Evolutionary conservation across 2,888 invertebrate species (phyloP).

Genomic region (Nemapogon koenigi): DNA sequence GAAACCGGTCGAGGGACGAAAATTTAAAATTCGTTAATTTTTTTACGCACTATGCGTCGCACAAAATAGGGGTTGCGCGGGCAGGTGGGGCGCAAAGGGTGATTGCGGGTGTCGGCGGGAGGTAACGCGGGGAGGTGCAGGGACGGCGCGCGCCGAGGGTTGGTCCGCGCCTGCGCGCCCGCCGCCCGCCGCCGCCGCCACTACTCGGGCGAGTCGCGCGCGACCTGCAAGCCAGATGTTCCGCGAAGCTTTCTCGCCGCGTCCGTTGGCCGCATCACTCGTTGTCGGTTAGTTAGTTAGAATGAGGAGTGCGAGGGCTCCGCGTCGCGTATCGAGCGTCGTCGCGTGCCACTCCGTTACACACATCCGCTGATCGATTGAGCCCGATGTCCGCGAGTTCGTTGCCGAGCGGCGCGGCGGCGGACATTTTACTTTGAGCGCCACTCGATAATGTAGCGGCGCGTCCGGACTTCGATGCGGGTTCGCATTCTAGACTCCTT

Average conservation of each 20-base stretch:
- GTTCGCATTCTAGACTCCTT: constrained; percentile 59
- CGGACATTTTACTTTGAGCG: constrained; percentile 64
- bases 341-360: too few relatives aligned
- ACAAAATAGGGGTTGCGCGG: too few relatives aligned
- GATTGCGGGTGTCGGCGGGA: too few relatives aligned
- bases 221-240: constrained; percentile 59
- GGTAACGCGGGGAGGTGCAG: constrained; percentile 43
- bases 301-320: too few relatives aligned
- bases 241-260: constrained; percentile 62
- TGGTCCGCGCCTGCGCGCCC: constrained; percentile 61
- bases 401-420: constrained; percentile 64
- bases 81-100: too few relatives aligned
- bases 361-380: constrained; percentile 42
- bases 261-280: too few relatives aligned
- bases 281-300: too few relatives aligned
- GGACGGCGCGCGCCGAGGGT: constrained; percentile 43
- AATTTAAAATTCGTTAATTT: constrained; percentile 60
- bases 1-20: constrained; percentile 52
- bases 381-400: constrained; percentile 65
- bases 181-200: constrained; percentile 45
- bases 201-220: constrained; percentile 15
- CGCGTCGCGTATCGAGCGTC: too few relatives aligned
- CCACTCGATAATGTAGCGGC: constrained; percentile 64
- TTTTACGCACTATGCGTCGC: constrained; percentile 60
- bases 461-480: constrained; percentile 62